Evolutionary conservation across 2,113 vertebrate species (phyloP), one percentile per base, ranked within the genome.

Genomic region (Hippocampus mohnikei): DNA sequence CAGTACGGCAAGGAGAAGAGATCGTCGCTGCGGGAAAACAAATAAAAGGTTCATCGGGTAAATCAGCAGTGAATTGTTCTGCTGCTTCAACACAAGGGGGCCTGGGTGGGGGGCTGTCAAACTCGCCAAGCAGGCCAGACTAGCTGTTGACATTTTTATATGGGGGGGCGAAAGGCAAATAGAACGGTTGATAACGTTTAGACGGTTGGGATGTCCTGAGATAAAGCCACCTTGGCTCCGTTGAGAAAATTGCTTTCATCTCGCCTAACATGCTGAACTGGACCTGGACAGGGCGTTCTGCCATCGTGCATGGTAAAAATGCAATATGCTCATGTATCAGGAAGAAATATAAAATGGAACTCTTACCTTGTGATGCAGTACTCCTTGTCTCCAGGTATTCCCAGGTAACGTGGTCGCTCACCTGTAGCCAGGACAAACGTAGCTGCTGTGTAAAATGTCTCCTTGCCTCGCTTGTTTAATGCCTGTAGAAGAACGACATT

Each of bases 341-440:
- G 15, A 1, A 3, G 1, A 46, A 55, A 52, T 3, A 0, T 21
- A 55, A 56, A 56, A 8, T n/a, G 15, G 10, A 66, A 9, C 7
- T 27, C 81, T 85, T 72, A 97, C 97, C 97, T 99, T 62, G 97
- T 99, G 85, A 99, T 95, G 80, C 97, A 98, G 86, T 92, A 91
- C 74, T 99, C 96, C 72, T 93, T 94, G 87, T 98, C 97, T 85
- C 96, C 97, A 13, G 92, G 95, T 81, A 99, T 82, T 48, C 91
- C 95, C 56, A 93, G 80, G 73, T 99, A 99, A 23, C 96, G 93
- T 0, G 97, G 97, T 67, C 97, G 91, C 87, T 96, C 94, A 1
- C 97, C 97, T 2, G 95, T 99, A 9, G 97, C 96, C 74, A 99
- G 75, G 18, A 98, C 88, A 88, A 98, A 97, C 48, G 81, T 94